Evolutionary conservation across 2,797 vertebrate genomes (phyloP).

Genomic region (Florisuga fusca): DNA sequence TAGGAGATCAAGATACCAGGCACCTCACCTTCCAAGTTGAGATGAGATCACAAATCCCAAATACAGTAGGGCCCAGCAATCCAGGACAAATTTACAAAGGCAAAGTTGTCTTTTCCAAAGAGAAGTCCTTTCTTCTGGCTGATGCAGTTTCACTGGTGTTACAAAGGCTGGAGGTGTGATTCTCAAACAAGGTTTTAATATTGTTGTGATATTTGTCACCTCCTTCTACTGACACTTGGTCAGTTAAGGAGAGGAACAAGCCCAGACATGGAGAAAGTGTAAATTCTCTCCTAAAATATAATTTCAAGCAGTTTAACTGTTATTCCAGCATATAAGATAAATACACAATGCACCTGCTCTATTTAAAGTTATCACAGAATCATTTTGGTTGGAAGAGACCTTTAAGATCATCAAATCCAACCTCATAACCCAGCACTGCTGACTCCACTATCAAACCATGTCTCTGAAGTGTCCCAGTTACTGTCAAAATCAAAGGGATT

Average conservation of each 20-base stretch:
- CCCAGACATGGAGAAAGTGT: rapidly evolving
- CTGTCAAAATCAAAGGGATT: neutral
- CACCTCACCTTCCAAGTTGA: neutral
- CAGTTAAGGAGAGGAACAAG: neutral
- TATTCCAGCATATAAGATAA: neutral
- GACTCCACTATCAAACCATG: no score
- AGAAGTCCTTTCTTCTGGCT: neutral
- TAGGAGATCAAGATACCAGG: neutral
- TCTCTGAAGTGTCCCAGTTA: neutral
- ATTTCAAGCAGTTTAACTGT: neutral
- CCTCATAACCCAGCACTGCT: no score
- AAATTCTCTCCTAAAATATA: neutral
- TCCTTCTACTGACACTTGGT: neutral
- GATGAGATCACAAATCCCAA: neutral
- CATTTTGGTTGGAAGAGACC: no score
- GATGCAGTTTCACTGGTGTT: neutral
- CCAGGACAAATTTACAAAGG: neutral
- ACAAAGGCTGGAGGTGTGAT: neutral
- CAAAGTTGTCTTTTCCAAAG: neutral
- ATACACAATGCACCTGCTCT: no score
- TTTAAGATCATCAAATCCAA: no score
- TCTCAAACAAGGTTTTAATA: rapidly evolving
- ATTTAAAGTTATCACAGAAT: neutral
- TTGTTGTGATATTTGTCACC: rapidly evolving
- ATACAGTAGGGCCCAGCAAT: neutral